A percentile compares a stretch with the other conserved stretches of the same genome.
phyloP scores from a whole-genome alignment of 2,113 vertebrate genomes.

The Strix uralensis region DNA sequence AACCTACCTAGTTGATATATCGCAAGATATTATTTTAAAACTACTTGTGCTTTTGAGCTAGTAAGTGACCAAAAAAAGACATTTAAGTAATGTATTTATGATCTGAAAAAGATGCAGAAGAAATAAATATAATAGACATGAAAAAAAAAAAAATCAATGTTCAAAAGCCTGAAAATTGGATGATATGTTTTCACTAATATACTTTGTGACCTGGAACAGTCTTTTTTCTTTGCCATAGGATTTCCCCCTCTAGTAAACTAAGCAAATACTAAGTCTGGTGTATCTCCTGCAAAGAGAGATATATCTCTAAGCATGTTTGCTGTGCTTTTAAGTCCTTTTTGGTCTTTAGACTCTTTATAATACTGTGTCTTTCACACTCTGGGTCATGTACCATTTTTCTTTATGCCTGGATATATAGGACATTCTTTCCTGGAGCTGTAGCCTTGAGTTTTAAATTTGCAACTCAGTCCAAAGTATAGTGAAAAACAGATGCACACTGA shows the following conservation, averaged over 20 bases:
- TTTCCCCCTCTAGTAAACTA: not conserved
- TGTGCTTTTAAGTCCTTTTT: not conserved
- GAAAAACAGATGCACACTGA: not conserved
- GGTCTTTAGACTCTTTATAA: not conserved
- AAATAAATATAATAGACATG: not conserved
- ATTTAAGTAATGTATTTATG: not conserved
- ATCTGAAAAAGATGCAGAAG: not conserved
- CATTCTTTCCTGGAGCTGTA: not conserved
- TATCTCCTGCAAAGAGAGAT: not conserved
- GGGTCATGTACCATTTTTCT: not conserved
- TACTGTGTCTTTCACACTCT: not conserved
- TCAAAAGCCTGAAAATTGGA: not conserved
- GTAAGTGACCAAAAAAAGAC: not conserved
- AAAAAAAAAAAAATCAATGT: not conserved
- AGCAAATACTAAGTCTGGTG: not conserved
- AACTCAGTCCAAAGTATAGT: not conserved
- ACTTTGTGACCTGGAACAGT: not conserved
- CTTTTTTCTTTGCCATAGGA: not conserved
- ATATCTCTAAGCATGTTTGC: not conserved
- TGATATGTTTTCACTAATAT: not conserved
- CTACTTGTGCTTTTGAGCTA: not conserved
- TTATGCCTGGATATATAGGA: not conserved
- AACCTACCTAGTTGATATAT: not conserved
- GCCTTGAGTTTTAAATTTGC: not conserved
- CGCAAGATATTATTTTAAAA: not conserved